phyloP scores from a whole-genome alignment of 2,113 vertebrate species.

The Corythornis vintsioides region DNA sequence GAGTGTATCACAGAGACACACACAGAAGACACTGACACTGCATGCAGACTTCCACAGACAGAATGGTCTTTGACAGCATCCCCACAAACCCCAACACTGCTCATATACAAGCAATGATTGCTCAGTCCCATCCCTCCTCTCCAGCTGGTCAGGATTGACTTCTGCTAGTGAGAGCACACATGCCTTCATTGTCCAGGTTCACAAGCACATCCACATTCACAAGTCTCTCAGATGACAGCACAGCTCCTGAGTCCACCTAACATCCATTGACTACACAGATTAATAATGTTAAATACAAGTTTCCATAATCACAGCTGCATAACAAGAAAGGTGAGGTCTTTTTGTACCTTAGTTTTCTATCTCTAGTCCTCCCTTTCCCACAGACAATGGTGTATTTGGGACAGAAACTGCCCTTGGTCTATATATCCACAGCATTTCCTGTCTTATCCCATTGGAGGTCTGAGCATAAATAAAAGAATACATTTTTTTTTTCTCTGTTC shows the following conservation, averaged over 20 bases:
- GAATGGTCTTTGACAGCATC: neutral
- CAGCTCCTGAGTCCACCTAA: neutral
- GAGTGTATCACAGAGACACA: too few species aligned
- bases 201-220: neutral
- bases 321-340: neutral
- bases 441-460: neutral
- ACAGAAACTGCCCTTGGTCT: neutral
- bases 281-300: neutral
- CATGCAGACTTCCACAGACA: neutral
- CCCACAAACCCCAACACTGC: neutral
- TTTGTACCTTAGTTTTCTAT: neutral
- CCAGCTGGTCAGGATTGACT: neutral
- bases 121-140: neutral
- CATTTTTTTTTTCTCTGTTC: neutral
- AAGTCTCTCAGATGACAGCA: neutral
- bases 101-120: fast-evolving
- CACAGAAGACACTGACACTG: neutral
- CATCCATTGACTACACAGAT: too few species aligned
- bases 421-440: neutral
- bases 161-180: neutral
- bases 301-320: neutral
- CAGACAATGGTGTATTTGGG: neutral
- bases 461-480: neutral
- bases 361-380: neutral
- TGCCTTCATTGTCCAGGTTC: neutral